These are phyloP conservation scores for Cherax destructor DNA, from an alignment of 1,140 invertebrate species.

Conservation along the genomic window DNA sequence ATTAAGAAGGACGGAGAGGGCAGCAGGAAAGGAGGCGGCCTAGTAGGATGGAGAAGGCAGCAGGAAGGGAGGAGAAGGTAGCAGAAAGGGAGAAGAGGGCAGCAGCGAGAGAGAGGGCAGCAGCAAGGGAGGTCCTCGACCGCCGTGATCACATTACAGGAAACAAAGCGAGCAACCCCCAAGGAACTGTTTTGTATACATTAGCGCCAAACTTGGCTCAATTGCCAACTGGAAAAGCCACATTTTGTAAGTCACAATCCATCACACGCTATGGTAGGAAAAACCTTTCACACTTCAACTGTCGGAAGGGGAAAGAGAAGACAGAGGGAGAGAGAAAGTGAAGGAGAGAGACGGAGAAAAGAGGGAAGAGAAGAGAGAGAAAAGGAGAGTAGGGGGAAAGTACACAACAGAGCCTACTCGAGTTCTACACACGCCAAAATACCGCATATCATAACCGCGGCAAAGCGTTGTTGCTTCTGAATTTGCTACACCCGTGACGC, in stretches of 20 bases:
- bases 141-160: constrained; percentile 11
- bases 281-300: neutral
- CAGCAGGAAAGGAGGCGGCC: no score
- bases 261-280: neutral
- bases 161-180: neutral
- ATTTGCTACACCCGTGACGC: neutral
- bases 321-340: neutral
- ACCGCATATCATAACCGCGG: no score
- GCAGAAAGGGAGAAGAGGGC: neutral
- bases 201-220: constrained; percentile 12
- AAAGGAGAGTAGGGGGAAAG: neutral
- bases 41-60: no score
- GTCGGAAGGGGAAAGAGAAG: no score
- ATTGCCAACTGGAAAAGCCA: constrained; percentile 2
- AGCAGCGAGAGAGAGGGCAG: neutral
- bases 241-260: constrained; percentile 8
- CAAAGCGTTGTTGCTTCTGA: neutral
- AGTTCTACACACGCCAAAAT: neutral
- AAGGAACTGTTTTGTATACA: neutral
- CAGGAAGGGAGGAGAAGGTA: no score
- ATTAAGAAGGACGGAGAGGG: no score
- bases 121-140: no score
- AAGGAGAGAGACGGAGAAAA: neutral
- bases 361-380: no score
- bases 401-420: neutral